Evolutionary conservation across 2,888 invertebrate species (phyloP).

Genomic region (Galerucella nymphaeae): DNA sequence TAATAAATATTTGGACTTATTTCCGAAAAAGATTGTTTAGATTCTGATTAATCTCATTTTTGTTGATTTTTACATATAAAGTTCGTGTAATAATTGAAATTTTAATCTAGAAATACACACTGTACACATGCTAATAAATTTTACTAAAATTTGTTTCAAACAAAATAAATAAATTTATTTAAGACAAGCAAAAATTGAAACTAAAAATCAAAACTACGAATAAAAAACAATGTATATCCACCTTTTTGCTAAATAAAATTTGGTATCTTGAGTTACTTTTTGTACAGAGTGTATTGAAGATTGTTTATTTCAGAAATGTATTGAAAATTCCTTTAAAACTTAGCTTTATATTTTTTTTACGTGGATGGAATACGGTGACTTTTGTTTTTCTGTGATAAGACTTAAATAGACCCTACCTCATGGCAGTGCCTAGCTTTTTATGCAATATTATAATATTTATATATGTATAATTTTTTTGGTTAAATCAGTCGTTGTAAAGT

Average conservation of each 20-base stretch:
- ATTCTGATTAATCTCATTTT: background rate
- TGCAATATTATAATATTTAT: slow-evolving; percentile 56
- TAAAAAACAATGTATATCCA: too few species aligned
- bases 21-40: background rate
- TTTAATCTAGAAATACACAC: too few species aligned
- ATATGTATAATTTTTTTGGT: slow-evolving; percentile 28
- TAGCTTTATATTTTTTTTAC: slow-evolving; percentile 44
- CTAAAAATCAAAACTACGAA: too few species aligned
- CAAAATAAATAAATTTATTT: too few species aligned
- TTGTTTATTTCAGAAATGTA: background rate
- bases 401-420: slow-evolving; percentile 62
- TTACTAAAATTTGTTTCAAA: too few species aligned
- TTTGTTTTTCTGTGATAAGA: slow-evolving; percentile 65
- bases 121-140: too few species aligned
- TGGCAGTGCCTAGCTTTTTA: slow-evolving; percentile 65
- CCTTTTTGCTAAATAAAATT: too few species aligned
- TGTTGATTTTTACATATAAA: background rate
- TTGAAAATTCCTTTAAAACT: slow-evolving; percentile 30
- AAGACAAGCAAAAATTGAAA: too few species aligned
- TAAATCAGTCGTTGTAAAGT: slow-evolving; percentile 31
- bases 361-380: slow-evolving; percentile 40
- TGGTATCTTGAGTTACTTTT: background rate
- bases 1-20: background rate
- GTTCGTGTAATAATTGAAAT: too few species aligned
- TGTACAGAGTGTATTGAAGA: background rate